Conservation (phyloP, 2,888 invertebrate genomes). For the Anoncus sp. region DNA sequence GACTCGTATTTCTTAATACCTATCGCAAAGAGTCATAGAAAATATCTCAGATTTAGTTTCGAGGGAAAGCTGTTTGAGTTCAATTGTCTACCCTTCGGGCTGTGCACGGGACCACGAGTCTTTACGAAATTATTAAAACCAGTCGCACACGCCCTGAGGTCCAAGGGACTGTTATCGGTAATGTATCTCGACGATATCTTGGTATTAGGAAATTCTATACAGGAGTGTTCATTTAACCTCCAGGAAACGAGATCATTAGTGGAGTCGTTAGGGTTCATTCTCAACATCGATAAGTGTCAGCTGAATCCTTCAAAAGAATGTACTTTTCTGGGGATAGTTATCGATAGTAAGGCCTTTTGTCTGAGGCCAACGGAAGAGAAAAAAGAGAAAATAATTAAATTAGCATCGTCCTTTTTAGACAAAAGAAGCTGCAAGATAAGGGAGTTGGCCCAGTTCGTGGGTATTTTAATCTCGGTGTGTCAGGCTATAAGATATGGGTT, state of each 20-base stretch:
- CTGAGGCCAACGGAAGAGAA: slow-evolving; percentile 11
- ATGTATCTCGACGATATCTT: background rate
- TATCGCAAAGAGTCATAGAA: background rate
- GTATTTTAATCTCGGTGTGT: slow-evolving; percentile 49
- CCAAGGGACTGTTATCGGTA: background rate
- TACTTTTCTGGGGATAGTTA: too few relatives aligned
- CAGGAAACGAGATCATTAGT: background rate
- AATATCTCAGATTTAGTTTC: background rate
- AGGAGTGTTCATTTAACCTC: background rate
- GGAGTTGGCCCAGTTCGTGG: slow-evolving; percentile 55
- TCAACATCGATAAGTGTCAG: too few relatives aligned
- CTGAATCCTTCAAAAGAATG: too few relatives aligned
- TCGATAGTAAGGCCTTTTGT: background rate
- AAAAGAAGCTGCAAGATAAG: slow-evolving; percentile 35
- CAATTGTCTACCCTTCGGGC: too few relatives aligned
- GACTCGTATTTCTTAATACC: slow-evolving; percentile 4
- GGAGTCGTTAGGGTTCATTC: background rate
- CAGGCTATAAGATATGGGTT: slow-evolving; percentile 53
- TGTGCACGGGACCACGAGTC: background rate
- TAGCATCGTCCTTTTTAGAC: background rate
- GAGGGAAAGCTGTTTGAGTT: background rate
- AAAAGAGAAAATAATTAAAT: slow-evolving; percentile 17
- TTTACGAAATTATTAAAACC: background rate
- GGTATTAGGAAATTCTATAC: background rate
- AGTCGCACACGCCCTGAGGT: background rate